A percentile compares a stretch with the other conserved stretches of the same genome.
phyloP scores from a whole-genome alignment of 2,797 vertebrate genomes.

The Darevskia mixta region DNA sequence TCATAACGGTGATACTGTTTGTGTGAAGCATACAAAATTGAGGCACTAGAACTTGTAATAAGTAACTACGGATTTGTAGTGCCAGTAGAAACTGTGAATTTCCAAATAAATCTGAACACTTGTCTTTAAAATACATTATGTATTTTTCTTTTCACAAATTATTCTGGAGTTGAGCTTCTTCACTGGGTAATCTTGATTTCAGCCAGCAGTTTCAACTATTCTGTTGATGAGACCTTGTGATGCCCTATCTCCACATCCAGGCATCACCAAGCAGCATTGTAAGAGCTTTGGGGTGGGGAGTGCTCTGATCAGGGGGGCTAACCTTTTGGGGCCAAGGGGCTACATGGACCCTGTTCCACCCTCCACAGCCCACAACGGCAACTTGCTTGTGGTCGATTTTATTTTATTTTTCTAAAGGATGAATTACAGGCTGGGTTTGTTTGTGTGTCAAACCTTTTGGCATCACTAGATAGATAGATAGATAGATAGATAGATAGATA shows the following conservation, averaged over 20 bases:
- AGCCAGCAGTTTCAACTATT: not conserved
- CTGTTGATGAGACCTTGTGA: not conserved
- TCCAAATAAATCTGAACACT: conserved; percentile 97
- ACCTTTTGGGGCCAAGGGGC: too few species aligned
- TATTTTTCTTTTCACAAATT: conserved; percentile 42
- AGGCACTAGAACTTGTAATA: conserved; percentile 81
- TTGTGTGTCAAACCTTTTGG: too few species aligned
- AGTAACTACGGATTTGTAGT: conserved; percentile 95
- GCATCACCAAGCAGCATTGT: not conserved
- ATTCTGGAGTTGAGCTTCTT: not conserved
- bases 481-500: too few species aligned
- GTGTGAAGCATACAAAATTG: conserved; percentile 83
- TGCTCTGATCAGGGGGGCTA: not conserved
- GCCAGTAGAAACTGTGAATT: conserved; percentile 99
- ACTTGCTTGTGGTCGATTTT: too few species aligned
- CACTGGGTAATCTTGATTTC: not conserved
- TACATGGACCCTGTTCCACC: too few species aligned
- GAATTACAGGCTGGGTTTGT: too few species aligned
- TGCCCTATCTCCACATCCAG: too few species aligned
- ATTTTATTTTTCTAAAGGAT: too few species aligned
- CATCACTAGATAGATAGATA: too few species aligned
- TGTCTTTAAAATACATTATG: conserved; percentile 76
- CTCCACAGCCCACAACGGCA: too few species aligned
- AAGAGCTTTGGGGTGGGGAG: not conserved
- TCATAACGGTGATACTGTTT: conserved; percentile 66